Evolutionary conservation across 1,140 invertebrate genomes (phyloP), one percentile per base, ranked within the genome.

Genomic region (Ectropis grisescens): DNA sequence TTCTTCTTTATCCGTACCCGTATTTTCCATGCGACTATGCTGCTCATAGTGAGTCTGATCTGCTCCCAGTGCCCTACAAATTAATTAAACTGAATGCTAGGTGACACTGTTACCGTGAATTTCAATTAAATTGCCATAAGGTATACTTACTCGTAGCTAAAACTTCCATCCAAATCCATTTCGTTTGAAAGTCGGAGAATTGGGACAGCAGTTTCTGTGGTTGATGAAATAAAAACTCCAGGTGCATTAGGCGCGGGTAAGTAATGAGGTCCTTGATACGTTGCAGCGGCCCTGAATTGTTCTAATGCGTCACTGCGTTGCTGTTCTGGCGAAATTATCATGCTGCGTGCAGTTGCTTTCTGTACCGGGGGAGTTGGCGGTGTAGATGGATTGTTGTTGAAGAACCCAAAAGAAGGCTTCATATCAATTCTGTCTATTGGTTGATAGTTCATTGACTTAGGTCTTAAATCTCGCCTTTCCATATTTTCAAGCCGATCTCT

Each of bases 1-100:
- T 31, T 84, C 81, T 52, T 83, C 81, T 40, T 85, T 72, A 11
- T 84, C 82, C 37, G 68, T 74, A 16, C 85, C 85, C 15, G 69
- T 57, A 49, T 85, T 85, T 55, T 83, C 83, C 53, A 86, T 76
- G 46, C 81, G 81, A 42, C 84, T 85, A 33, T 82, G 71, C 59
- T 83, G 82, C 32, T 81, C 72, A 39, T 82, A 76, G 64, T 82
- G 81, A 11, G 79, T 84, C 44, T 83, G 80, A 50, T 84, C 82
- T 12, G 75, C 82, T 25, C 79, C 81, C 37, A 84, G 43, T 12
- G 79, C 80, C 50, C 80, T 84, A 45, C 36, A 68, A 69, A 34
- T 11, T 28, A 33, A 40, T 44, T 29, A 30, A 29, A 40, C n/a
- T 10, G 4, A 12, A 13, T n/a, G n/a, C n/a, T n/a, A n/a, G n/a